Conservation (phyloP, 1,140 invertebrate genomes). For the Cotesia typhae region DNA sequence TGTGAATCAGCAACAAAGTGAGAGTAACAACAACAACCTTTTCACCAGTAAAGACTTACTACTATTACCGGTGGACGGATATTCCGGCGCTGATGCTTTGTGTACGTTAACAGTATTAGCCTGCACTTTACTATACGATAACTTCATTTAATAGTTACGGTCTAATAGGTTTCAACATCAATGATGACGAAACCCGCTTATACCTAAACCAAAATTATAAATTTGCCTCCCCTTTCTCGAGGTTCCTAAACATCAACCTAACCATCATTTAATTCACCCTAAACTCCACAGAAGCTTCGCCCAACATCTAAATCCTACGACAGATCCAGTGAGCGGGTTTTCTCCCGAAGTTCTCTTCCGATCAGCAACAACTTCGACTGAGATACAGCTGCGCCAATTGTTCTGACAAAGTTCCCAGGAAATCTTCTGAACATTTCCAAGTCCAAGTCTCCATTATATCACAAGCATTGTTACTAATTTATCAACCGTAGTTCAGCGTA, state of each 20-base stretch:
- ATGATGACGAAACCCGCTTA: slow-evolving; percentile 13
- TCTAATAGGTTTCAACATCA: slow-evolving; percentile 12
- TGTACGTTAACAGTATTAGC: slow-evolving; percentile 62
- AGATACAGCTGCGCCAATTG: slow-evolving; percentile 15
- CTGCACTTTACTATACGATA: slow-evolving; percentile 62
- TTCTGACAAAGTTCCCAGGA: slow-evolving; percentile 15
- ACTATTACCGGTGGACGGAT: slow-evolving; percentile 41
- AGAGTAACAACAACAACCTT: background rate
- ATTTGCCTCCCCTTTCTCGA: background rate
- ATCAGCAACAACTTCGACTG: background rate
- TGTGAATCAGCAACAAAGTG: slow-evolving; percentile 1
- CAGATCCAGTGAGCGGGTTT: too few species aligned
- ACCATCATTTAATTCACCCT: too few species aligned
- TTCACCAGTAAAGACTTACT: slow-evolving; percentile 41
- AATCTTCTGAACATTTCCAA: slow-evolving; percentile 21
- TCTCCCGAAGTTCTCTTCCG: background rate
- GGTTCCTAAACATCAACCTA: too few species aligned
- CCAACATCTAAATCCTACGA: too few species aligned
- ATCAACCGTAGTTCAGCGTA: background rate
- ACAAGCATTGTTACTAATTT: slow-evolving; percentile 20
- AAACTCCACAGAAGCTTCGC: too few species aligned
- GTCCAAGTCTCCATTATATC: slow-evolving; percentile 16
- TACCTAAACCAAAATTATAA: background rate
- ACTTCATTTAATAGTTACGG: slow-evolving; percentile 50
- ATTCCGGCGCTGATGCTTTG: slow-evolving; percentile 47